Percentiles rank a stretch among this genome's conserved stretches.
Evolutionary conservation across 2,888 invertebrate species (phyloP).

Genomic region (Raillietiella orientalis): DNA sequence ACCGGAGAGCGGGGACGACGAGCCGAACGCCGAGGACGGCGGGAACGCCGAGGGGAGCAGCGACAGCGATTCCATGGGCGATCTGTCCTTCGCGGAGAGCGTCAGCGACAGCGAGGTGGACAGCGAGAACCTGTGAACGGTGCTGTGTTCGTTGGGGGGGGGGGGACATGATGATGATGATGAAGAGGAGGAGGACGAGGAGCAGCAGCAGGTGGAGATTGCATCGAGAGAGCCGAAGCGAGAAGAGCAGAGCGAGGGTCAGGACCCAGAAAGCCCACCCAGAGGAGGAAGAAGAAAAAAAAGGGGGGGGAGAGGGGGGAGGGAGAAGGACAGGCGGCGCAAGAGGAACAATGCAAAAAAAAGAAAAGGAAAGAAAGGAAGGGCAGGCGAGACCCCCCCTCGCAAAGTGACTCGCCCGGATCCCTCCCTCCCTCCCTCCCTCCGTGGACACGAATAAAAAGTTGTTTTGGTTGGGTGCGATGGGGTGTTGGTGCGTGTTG

Average conservation of each 20-base stretch:
- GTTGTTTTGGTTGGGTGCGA: no score
- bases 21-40: constrained; percentile 1
- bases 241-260: constrained; percentile 5
- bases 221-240: neutral
- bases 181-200: constrained; percentile 1
- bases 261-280: constrained; percentile 3
- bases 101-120: constrained; percentile 4
- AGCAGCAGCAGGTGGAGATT: constrained; percentile 1
- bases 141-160: constrained; percentile 3
- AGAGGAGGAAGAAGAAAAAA: constrained; percentile 3
- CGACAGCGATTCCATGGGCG: constrained; percentile 2
- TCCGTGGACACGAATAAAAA: no score
- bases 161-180: constrained; percentile 3
- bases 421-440: no score
- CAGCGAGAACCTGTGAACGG: no score
- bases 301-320: constrained; percentile 1
- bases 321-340: constrained; percentile 1
- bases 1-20: constrained; percentile 1
- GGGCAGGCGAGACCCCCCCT: no score
- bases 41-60: constrained; percentile 4
- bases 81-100: constrained; percentile 4
- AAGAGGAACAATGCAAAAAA: constrained; percentile 3
- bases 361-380: no score
- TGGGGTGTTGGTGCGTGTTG: no score
- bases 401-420: no score